Conservation (phyloP, 2,888 invertebrate species). For the Drosophila antonietae region DNA sequence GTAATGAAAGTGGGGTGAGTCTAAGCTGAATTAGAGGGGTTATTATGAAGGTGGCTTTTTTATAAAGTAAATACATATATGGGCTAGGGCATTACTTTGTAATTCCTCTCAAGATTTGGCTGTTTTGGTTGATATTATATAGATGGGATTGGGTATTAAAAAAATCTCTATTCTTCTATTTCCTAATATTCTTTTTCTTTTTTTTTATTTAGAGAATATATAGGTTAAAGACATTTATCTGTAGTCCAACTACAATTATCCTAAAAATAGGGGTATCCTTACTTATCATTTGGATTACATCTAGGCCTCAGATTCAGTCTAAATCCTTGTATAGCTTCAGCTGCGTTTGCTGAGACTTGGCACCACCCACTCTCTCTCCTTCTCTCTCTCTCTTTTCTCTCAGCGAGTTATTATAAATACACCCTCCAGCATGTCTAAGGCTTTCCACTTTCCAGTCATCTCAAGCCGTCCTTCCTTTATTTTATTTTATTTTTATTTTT, state of each 20-base stretch:
- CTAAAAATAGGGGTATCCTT: no score
- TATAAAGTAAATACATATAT: background rate
- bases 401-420: background rate
- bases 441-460: background rate
- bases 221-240: no score
- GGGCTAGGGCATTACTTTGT: background rate
- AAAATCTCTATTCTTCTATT: no score
- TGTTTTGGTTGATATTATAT: background rate
- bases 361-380: background rate
- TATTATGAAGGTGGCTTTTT: background rate
- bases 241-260: no score
- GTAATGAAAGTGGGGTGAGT: conserved; percentile 4
- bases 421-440: background rate
- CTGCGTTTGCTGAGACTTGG: background rate
- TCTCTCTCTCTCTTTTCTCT: background rate
- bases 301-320: background rate
- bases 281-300: no score
- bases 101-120: background rate
- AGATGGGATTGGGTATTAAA: no score
- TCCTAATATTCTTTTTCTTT: no score
- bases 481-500: background rate
- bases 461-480: conserved; percentile 1
- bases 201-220: no score
- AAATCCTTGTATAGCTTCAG: background rate
- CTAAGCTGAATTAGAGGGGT: background rate